Evolutionary conservation across 2,113 vertebrate species (phyloP), one percentile per base, ranked within the genome.

Genomic region (Laticauda colubrina): DNA sequence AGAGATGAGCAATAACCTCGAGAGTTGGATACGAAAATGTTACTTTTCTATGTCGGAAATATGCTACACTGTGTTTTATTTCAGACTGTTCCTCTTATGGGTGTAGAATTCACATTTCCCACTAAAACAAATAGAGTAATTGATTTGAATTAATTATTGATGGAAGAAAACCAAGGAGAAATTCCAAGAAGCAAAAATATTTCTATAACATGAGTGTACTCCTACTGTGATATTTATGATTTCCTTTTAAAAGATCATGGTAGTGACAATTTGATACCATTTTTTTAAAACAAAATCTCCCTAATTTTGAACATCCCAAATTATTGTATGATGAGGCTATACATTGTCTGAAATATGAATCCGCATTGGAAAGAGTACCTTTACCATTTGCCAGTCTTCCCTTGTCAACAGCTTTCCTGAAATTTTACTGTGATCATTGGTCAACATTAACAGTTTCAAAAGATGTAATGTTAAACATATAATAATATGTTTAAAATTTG

Each of bases 61-160:
- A 34, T n/a, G 64, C 64, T 34, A 34, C 64, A 34, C 64, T 69
- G 5, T 69, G n/a, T 34, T 69, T 69, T 69, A 69, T 69, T 69
- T 6, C 12, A 10, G 29, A 15, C 29, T 34, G 26, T 10, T 90
- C 7, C 29, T 51, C 26, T 8, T 51, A 48, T 9, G 6, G 12
- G 23, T 69, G 14, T 59, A 69, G 10, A 89, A 43, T 45, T n/a
- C 89, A 81, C 61, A 90, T 53, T 81, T 90, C 48, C 29, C n/a
- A 59, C 8, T 21, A 57, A 57, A 34, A 14, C 34, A 6, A 57
- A 34, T 57, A 9, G 2, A 3, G 34, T 81, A 54, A 55, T 90
- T 26, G 14, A 90, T 81, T 39, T n/a, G 89, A 81, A 90, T 90
- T 90, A 39, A 90, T 90, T 21, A 90, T 81, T 81, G 51, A 12